Conservation (phyloP, 2,113 vertebrate genomes). For the Chrysochloris asiatica region DNA sequence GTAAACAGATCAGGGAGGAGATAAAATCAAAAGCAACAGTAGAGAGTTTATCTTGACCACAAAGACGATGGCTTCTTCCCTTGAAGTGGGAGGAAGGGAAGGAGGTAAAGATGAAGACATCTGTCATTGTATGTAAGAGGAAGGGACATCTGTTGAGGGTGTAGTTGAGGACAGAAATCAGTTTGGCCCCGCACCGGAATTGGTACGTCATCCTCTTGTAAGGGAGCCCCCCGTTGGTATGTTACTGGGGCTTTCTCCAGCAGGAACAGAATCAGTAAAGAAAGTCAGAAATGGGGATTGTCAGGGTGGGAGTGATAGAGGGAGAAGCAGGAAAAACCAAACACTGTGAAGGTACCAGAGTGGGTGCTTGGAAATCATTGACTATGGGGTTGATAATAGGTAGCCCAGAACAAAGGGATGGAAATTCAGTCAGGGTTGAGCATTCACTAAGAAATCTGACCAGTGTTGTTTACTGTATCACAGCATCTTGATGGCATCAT, state of each 20-base stretch:
- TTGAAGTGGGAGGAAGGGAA: neutral
- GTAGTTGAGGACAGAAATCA: rapidly evolving
- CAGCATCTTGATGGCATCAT: neutral
- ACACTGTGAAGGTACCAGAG: neutral
- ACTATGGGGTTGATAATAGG: neutral
- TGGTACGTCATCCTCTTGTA: neutral
- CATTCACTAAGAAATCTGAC: neutral
- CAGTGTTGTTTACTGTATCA: neutral
- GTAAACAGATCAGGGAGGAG: neutral
- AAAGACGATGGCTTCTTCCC: neutral
- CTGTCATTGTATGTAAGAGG: neutral
- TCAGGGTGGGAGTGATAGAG: neutral
- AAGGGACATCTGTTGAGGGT: neutral
- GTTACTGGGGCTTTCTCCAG: neutral
- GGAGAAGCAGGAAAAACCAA: neutral
- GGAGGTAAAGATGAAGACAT: neutral
- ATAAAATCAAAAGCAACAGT: neutral
- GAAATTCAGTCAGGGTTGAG: neutral
- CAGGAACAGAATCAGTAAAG: neutral
- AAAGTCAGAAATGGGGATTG: neutral
- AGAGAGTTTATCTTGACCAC: neutral
- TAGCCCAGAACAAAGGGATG: neutral
- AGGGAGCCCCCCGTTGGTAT: neutral
- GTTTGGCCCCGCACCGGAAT: rapidly evolving
- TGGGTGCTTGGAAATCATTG: neutral